Evolutionary conservation across 2,797 vertebrate genomes (phyloP), one percentile per base, ranked within the genome.

Genomic region (Nannoperca australis): DNA sequence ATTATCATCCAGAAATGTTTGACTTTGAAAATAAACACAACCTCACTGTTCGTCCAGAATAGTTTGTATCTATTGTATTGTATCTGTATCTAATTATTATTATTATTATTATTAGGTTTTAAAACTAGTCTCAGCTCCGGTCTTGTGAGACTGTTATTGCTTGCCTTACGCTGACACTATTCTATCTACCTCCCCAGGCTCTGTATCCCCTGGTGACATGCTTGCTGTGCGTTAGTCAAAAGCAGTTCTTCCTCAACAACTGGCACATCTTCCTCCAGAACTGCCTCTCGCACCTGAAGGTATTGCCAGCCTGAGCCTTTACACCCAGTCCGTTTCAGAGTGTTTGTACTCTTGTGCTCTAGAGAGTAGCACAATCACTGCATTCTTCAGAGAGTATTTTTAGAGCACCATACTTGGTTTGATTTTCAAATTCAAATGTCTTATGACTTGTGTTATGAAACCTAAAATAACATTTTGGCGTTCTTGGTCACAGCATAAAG

Each of bases 241-340:
- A 99, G 95, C 98, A 97, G 91, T 99, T 99, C 96, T 99, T 99
- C 96, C 97, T 99, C 95, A 99, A 97, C 96, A 99, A 99, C 95
- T 99, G 98, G 98, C 98, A 99, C 95, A 98, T 99, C 96, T 99
- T 99, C 96, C 97, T 99, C 93, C 97, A 99, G 94, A 99, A 99
- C 94, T 99, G 98, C 95, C 96, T 99, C 89, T 99, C 98, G 20
- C 98, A 99, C 93, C 96, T 99, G 82, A 99, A 99, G 98, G 98
- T 99, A 98, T 94, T 88, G 27, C 36, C 30, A 24, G 27, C 58
- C 53, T 3, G 18, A 69, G 24, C 9, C 44, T 65, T 62, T 40
- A 62, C 40, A 32, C 45, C 8, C 42, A 22, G 1, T 64, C 49
- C 18, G 42, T 15, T 63, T 63, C 10, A 70, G n/a, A 66, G 32